Conservation (phyloP, 2,113 vertebrate genomes). For the Corythornis vintsioides region DNA sequence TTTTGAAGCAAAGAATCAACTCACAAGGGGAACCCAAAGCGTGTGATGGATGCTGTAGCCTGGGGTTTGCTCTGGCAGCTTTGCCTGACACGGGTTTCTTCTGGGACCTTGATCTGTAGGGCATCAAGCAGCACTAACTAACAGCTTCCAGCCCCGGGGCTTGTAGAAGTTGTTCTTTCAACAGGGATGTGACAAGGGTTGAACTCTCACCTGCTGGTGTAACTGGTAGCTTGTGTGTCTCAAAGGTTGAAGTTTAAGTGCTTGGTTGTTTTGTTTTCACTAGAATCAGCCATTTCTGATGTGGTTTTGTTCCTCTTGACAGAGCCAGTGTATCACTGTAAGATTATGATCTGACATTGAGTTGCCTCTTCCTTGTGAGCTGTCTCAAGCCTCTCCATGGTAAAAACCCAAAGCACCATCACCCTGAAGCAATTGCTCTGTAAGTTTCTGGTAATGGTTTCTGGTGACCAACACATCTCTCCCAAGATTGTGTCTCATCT, state of each 20-base stretch:
- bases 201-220: neutral
- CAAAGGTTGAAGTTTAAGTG: neutral
- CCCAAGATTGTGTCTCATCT: rapidly evolving
- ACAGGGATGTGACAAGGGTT: neutral
- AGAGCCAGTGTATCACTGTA: neutral
- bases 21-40: rapidly evolving
- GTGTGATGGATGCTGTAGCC: neutral
- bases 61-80: rapidly evolving
- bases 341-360: too few species aligned
- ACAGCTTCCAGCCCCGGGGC: neutral
- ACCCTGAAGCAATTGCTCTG: neutral
- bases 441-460: neutral
- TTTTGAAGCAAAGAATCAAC: neutral
- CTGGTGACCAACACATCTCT: rapidly evolving
- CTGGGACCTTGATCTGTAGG: neutral
- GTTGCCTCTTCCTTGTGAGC: neutral
- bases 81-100: neutral
- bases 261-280: neutral
- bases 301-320: neutral
- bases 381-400: neutral
- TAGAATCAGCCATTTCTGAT: neutral
- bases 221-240: neutral
- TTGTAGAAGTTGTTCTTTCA: neutral
- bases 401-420: neutral
- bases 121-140: neutral